Evolutionary conservation across 2,113 vertebrate species (phyloP).

Genomic region (Cacatua alba): DNA sequence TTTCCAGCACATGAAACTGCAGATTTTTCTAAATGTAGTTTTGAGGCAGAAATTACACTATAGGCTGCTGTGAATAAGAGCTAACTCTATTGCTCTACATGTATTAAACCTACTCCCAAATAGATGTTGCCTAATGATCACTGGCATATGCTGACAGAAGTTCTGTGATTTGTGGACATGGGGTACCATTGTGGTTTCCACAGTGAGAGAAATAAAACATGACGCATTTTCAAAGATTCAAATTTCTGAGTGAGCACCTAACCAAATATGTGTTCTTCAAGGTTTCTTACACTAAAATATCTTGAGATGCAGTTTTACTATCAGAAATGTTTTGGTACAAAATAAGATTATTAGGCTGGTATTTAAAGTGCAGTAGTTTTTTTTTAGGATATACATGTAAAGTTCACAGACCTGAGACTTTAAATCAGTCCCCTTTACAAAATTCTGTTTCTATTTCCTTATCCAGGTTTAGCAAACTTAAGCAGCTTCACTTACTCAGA

Average conservation of each 20-base stretch:
- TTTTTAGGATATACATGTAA: background rate
- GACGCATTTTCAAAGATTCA: background rate
- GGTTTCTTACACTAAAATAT: background rate
- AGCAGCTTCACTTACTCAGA: background rate
- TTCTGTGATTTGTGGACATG: accelerated
- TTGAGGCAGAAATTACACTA: background rate
- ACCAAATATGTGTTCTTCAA: background rate
- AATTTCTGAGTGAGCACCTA: background rate
- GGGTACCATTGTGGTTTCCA: background rate
- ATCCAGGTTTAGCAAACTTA: background rate
- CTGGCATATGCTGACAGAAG: background rate
- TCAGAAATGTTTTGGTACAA: background rate
- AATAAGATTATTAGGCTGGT: background rate
- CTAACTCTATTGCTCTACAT: background rate
- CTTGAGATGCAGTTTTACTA: background rate
- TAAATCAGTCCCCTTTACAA: background rate
- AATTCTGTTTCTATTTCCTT: background rate
- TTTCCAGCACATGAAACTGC: background rate
- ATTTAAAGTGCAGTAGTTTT: background rate
- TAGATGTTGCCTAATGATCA: background rate
- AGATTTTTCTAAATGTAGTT: background rate
- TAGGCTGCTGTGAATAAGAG: background rate
- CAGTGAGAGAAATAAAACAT: background rate
- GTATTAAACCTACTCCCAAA: background rate
- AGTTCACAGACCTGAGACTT: background rate